These are phyloP conservation scores for Dermochelys coriacea DNA, from an alignment of 2,797 vertebrate species.

Conservation along the genomic window DNA sequence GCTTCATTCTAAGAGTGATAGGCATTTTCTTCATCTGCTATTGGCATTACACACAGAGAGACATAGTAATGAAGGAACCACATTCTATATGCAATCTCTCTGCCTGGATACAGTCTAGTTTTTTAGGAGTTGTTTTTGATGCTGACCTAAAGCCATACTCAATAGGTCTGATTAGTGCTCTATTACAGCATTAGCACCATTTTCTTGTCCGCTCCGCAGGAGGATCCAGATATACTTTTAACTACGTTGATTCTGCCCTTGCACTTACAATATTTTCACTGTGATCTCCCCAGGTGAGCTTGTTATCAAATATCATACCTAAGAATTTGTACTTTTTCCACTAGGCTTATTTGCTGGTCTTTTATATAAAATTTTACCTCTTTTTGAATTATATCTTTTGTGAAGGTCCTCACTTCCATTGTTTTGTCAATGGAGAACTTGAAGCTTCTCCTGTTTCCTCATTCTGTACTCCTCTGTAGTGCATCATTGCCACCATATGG, in stretches of 20 bases:
- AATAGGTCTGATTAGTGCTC: background rate
- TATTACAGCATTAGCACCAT: background rate
- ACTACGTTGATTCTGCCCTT: background rate
- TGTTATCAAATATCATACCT: background rate
- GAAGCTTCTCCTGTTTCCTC: background rate
- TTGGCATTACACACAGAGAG: background rate
- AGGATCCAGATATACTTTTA: background rate
- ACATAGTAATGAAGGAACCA: background rate
- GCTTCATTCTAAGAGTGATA: too few species aligned
- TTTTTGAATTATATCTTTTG: background rate
- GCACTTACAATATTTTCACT: background rate
- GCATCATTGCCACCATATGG: background rate
- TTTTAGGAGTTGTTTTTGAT: background rate
- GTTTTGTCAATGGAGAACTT: background rate
- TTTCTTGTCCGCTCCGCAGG: background rate
- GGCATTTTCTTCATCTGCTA: too few species aligned
- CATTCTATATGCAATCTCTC: background rate
- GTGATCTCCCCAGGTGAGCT: background rate
- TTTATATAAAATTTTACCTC: background rate
- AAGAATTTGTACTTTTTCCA: background rate
- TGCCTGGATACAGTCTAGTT: background rate
- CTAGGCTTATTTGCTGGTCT: background rate
- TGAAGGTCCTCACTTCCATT: background rate
- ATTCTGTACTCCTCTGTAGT: background rate
- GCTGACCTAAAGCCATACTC: background rate